Evolutionary conservation across 2,888 invertebrate species (phyloP).

Genomic region (Schrankia costaestrigalis): DNA sequence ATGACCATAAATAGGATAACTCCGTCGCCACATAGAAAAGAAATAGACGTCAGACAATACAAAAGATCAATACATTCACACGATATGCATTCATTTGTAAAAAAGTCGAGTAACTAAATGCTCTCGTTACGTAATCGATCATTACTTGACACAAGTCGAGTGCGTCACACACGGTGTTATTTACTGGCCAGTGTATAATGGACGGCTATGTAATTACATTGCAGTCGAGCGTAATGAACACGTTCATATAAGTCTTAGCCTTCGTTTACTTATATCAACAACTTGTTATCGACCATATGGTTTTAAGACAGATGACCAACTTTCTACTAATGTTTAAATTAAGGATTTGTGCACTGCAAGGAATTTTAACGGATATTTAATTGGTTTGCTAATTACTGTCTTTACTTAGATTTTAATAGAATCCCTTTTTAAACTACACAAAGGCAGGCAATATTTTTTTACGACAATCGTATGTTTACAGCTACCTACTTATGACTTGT

Average conservation of each 20-base stretch:
- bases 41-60: no score
- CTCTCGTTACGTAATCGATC: slow-evolving; percentile 15
- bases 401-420: no score
- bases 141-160: slow-evolving; percentile 16
- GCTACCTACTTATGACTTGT: no score
- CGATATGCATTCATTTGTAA: slow-evolving; percentile 1
- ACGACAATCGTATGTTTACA: no score
- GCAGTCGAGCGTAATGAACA: slow-evolving; percentile 19
- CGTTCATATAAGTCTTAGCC: slow-evolving; percentile 30
- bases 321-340: slow-evolving; percentile 38
- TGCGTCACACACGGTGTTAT: slow-evolving; percentile 13
- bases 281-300: slow-evolving; percentile 40
- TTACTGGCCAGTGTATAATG: slow-evolving; percentile 17
- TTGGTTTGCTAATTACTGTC: no score
- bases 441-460: no score
- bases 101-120: slow-evolving; percentile 13
- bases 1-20: no score
- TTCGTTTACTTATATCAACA: slow-evolving; percentile 27
- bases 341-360: no score
- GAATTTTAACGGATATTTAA: no score
- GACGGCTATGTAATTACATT: slow-evolving; percentile 24
- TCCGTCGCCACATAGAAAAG: no score
- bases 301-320: slow-evolving; percentile 34
- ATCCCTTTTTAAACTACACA: no score
- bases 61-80: no score